phyloP scores from a whole-genome alignment of 2,113 vertebrate genomes.

The Nycticryphes semicollaris region DNA sequence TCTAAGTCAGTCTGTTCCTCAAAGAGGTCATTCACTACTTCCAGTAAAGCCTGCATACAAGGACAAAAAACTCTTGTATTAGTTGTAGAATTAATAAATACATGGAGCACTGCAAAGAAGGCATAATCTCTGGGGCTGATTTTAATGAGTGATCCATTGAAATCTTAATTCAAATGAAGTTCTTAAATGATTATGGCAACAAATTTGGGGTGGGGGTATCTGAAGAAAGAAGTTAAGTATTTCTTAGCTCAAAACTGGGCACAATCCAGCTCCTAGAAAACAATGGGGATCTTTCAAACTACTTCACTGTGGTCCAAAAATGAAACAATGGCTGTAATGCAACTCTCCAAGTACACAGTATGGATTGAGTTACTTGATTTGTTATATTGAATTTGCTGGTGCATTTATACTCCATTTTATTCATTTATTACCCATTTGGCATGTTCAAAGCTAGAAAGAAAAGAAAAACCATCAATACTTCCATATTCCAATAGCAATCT shows the following conservation, averaged over 20 bases:
- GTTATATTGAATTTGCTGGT: neutral
- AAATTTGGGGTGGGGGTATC: neutral
- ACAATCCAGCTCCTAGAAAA: neutral
- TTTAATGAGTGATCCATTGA: neutral
- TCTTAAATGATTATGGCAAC: neutral
- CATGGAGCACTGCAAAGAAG: neutral
- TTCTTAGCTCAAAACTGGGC: neutral
- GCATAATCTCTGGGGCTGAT: neutral
- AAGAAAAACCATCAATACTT: neutral
- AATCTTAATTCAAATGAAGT: neutral
- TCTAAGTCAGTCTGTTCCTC: slow-evolving; percentile 99
- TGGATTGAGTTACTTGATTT: neutral
- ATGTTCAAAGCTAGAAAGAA: neutral
- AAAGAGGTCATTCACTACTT: slow-evolving; percentile 98
- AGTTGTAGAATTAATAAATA: slow-evolving; percentile 2
- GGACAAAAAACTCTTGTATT: slow-evolving; percentile 10
- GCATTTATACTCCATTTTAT: neutral
- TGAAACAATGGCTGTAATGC: neutral
- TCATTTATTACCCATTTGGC: neutral
- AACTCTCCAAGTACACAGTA: neutral
- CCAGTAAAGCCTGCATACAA: slow-evolving; percentile 86
- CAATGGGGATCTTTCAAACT: neutral
- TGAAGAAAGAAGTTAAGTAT: neutral
- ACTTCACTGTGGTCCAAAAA: neutral
- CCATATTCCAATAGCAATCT: neutral